These are phyloP conservation scores for Heterodera filipjevi DNA, from an alignment of 2,888 invertebrate species.

Conservation along the genomic window DNA sequence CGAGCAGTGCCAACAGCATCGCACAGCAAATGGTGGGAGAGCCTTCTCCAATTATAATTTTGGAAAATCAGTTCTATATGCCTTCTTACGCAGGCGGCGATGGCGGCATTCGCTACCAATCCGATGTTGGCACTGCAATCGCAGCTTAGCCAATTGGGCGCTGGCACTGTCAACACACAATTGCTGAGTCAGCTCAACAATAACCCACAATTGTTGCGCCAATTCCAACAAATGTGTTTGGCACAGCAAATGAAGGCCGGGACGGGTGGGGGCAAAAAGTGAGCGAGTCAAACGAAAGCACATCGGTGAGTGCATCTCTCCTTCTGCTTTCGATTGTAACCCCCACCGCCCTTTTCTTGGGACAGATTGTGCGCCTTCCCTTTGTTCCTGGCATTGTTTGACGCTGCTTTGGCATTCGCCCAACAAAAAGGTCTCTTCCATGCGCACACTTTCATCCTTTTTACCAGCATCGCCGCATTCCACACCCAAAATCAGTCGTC, in stretches of 20 bases:
- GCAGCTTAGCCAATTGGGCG: constrained; percentile 26
- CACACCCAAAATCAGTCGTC: not conserved
- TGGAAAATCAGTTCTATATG: not conserved
- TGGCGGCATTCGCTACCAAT: constrained; percentile 25
- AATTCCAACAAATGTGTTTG: constrained; percentile 32
- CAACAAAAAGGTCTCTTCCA: constrained; percentile 1
- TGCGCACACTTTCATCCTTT: not conserved
- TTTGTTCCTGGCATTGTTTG: not conserved
- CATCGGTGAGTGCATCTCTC: not conserved
- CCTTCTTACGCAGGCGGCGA: constrained; percentile 22
- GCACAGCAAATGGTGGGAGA: not conserved
- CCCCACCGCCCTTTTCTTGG: not conserved
- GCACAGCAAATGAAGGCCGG: constrained; percentile 21
- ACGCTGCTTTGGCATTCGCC: not conserved
- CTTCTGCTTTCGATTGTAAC: not conserved
- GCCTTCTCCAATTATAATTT: not conserved
- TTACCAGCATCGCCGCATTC: not conserved
- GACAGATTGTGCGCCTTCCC: not conserved
- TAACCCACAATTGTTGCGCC: constrained; percentile 37
- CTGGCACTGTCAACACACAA: not conserved
- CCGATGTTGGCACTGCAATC: constrained; percentile 16
- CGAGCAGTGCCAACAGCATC: constrained; percentile 10
- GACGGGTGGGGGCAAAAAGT: constrained; percentile 1
- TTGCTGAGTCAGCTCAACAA: constrained; percentile 26
- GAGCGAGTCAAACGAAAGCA: not conserved